Percentiles rank a stretch among this genome's conserved stretches.
Conservation (phyloP, 2,113 vertebrate genomes). For the Bubo scandiacus region DNA sequence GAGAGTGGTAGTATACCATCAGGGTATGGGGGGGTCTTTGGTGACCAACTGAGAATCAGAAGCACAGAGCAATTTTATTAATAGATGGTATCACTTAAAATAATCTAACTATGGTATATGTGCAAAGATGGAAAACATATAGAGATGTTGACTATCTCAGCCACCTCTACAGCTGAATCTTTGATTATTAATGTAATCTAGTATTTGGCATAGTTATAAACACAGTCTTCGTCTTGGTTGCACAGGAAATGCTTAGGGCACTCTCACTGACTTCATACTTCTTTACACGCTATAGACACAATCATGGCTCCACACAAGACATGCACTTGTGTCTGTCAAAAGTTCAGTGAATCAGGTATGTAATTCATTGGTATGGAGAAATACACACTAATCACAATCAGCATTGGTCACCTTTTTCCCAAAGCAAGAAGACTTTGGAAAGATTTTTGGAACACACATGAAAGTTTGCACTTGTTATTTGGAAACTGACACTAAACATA, state of each 20-base stretch:
- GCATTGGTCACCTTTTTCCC: background rate
- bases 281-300: background rate
- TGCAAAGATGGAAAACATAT: background rate
- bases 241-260: background rate
- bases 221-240: background rate
- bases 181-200: background rate
- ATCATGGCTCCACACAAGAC: background rate
- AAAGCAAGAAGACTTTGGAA: background rate
- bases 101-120: background rate
- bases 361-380: background rate
- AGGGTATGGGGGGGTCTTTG: background rate
- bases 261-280: background rate
- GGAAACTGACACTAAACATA: background rate
- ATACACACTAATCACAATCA: background rate
- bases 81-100: background rate
- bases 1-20: background rate
- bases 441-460: background rate
- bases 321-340: background rate
- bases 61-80: background rate
- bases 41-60: background rate
- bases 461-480: background rate
- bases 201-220: background rate
- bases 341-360: background rate
- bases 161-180: background rate
- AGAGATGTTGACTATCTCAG: background rate